phyloP scores from a whole-genome alignment of 2,113 vertebrate genomes.

The Dromaius novaehollandiae region DNA sequence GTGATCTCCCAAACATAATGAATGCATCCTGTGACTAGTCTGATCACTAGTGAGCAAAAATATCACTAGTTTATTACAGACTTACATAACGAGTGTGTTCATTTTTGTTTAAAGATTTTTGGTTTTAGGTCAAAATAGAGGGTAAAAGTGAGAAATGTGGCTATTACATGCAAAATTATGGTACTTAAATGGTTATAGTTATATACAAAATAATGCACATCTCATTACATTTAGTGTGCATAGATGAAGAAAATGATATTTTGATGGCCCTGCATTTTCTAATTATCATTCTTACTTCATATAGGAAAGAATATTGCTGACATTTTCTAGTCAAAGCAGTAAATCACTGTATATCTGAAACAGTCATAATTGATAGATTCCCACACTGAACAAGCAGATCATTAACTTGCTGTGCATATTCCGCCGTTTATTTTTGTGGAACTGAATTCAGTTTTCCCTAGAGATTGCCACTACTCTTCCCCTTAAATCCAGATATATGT shows the following conservation, averaged over 20 bases:
- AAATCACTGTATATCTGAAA: background rate
- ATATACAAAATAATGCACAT: background rate
- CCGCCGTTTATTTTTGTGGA: background rate
- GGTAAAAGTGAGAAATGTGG: background rate
- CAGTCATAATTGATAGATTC: background rate
- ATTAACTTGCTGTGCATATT: background rate
- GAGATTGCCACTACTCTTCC: background rate
- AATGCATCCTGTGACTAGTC: background rate
- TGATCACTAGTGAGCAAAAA: background rate
- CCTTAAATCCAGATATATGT: background rate
- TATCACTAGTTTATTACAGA: background rate
- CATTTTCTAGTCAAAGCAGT: background rate
- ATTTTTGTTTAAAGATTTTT: background rate
- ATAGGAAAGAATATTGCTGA: background rate
- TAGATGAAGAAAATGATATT: background rate
- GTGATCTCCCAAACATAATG: background rate
- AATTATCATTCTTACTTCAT: background rate
- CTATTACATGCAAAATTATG: background rate
- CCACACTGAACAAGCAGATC: background rate
- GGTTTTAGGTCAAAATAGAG: background rate
- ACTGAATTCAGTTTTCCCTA: background rate
- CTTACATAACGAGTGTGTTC: rapidly evolving
- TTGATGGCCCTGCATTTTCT: background rate
- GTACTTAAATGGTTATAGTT: background rate
- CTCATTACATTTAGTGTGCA: background rate